phyloP scores from a whole-genome alignment of 2,888 invertebrate species.

The Platycheirus albimanus region DNA sequence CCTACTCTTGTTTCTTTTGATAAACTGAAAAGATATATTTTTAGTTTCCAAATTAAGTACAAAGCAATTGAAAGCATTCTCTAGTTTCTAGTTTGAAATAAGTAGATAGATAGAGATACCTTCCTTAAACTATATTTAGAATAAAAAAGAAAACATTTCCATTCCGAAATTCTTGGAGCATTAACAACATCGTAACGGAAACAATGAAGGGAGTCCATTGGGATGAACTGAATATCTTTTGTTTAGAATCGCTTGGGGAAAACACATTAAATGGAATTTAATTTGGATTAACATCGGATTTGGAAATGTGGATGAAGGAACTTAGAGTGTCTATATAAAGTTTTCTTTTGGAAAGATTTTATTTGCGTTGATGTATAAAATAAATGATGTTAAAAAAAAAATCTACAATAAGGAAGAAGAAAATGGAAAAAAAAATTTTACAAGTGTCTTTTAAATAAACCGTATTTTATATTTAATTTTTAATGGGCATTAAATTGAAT shows the following conservation, averaged over 20 bases:
- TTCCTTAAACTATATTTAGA: constrained; percentile 39
- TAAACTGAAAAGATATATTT: background rate
- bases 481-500: no score
- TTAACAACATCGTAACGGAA: background rate
- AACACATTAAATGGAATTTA: constrained; percentile 4
- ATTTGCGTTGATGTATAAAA: background rate
- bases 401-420: no score
- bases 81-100: no score
- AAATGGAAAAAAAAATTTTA: no score
- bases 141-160: constrained; percentile 11
- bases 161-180: constrained; percentile 4
- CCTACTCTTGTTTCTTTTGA: background rate
- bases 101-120: no score
- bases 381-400: no score
- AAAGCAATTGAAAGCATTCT: constrained; percentile 26
- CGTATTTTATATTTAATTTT: no score
- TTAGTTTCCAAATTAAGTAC: background rate
- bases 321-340: background rate
- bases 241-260: constrained; percentile 14
- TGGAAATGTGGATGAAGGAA: constrained; percentile 14
- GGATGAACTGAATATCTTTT: constrained; percentile 5
- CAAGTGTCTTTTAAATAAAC: no score
- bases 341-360: constrained; percentile 3
- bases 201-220: background rate
- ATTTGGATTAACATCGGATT: background rate